Base-by-base conservation (phyloP, 35 echinoderm and acorn worm species). In the Stichopus chloronotus region DNA sequence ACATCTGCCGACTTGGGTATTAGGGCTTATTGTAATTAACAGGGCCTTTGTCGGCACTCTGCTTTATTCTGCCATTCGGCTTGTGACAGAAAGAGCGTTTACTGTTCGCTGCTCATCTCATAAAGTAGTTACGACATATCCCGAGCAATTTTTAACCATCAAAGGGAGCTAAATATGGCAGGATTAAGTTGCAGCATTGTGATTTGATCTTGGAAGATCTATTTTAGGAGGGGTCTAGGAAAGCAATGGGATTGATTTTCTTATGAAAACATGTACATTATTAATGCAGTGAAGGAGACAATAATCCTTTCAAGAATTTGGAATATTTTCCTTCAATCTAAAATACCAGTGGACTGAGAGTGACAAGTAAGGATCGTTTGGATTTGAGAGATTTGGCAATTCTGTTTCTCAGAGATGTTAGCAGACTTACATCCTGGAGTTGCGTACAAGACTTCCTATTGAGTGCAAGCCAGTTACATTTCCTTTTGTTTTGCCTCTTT, bases 1-100 rank as follows among this genome's bases (percentile, higher is more conserved):
- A 89, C 87, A 89, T 89, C 87, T 89, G 87, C 87, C 87, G 87
- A 89, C 87, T 16, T 59, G 59, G 87, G 82, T 85, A 85, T 85
- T 85, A 85, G 58, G 82, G 57, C 59, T 55, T 59, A 72, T 72
- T 72, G 87, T 89, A 89, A 89, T 89, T 89, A 89, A 72, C 24
- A 63, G 16, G 25, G 22, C 87, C 87, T 89, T 89, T 89, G 87
- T 89, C 87, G 87, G 87, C 87, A 89, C 14, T 8, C 5, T 72
- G 52, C 59, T 89, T 71, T 30, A 24, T 43, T 59, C 14, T 25
- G 52, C 59, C 69, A 60, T 88, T 63, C 87, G 65, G 87, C 58
- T 89, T 43, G 65, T 65, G 87, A 89, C 61, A 54, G 65, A 65
- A 71, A 52, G 87, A 89, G 87, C 87, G 25, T 21, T 89, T 53